A percentile compares a stretch with the other conserved stretches of the same genome.
Evolutionary conservation across 2,888 invertebrate genomes (phyloP).

Genomic region (Calameuta filiformis): DNA sequence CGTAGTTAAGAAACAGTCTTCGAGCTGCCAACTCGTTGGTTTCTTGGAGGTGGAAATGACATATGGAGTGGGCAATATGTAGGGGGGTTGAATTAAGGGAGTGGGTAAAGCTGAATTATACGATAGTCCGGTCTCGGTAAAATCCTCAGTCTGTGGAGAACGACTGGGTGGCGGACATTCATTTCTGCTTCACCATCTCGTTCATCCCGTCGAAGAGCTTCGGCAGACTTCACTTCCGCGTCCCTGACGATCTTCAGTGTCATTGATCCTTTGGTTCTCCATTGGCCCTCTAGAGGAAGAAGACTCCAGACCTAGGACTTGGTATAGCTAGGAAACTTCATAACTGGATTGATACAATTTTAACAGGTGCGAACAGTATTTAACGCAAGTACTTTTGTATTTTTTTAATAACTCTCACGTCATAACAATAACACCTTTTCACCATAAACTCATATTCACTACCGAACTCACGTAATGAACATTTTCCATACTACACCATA

Average conservation of each 20-base stretch:
- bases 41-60: not conserved
- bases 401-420: not conserved
- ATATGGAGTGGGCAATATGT: constrained; percentile 5
- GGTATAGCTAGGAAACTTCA: not conserved
- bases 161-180: constrained; percentile 16
- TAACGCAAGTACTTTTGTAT: not conserved
- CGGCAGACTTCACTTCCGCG: not conserved
- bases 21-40: not conserved
- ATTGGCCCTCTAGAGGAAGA: not conserved
- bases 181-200: not conserved
- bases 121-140: constrained; percentile 22
- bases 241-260: not conserved
- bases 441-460: not conserved
- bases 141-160: constrained; percentile 26
- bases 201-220: not conserved
- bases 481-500: not conserved
- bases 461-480: not conserved
- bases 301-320: not conserved
- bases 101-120: constrained; percentile 36
- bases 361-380: not conserved
- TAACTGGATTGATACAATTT: not conserved
- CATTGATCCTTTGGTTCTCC: not conserved
- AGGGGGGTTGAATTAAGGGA: constrained; percentile 18
- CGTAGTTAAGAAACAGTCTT: not conserved
- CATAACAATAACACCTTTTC: not conserved